Base-by-base conservation (phyloP, 2,888 invertebrate genomes). In the Eueremaeus valkanovi region DNA sequence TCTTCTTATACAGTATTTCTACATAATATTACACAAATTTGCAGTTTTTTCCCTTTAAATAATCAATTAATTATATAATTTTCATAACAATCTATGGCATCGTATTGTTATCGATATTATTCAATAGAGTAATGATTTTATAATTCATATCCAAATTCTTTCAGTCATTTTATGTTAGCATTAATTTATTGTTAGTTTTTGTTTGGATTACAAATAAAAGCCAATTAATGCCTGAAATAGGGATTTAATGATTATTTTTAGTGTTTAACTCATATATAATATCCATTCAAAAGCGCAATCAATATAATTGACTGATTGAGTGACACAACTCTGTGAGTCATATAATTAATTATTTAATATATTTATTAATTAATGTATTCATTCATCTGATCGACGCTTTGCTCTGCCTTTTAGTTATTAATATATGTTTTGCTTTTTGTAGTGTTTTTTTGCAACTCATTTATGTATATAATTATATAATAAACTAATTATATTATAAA, bases 11-110 rank as follows among this genome's bases (percentile, higher is more conserved):
- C 6, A 8, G 6, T 36, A 58, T 58, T 58, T 31, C 29, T 58
- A 58, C 58, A 55, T 55, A 55, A 55, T 18, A 63, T 63, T 66
- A 66, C 63, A 63, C 33, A 18, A 58, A 66, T 66, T 66, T 66
- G 66, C 66, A 66, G 55, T 55, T 66, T 33, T 33, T 58, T 40
- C 40, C 40, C 58, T n/a, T n/a, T n/a, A n/a, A n/a, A n/a, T n/a
- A 58, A 58, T 58, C 29, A 58, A 58, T 58, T 58, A 11, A 31
- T 18, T 29, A 11, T 36, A n/a, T 36, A 11, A 11, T 36, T 51
- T 21, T 21, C 3, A 33, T 5, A 63, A 63, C 63, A 33, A 9
- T 66, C 24, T 63, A 63, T 63, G 33, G 63, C 33, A 31, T 66
- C 66, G 31, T 31, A 5, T 36, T 36, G 16, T 13, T 18, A 58